Conservation (phyloP, 1,140 invertebrate genomes). For the Wiebesia pumilae region DNA sequence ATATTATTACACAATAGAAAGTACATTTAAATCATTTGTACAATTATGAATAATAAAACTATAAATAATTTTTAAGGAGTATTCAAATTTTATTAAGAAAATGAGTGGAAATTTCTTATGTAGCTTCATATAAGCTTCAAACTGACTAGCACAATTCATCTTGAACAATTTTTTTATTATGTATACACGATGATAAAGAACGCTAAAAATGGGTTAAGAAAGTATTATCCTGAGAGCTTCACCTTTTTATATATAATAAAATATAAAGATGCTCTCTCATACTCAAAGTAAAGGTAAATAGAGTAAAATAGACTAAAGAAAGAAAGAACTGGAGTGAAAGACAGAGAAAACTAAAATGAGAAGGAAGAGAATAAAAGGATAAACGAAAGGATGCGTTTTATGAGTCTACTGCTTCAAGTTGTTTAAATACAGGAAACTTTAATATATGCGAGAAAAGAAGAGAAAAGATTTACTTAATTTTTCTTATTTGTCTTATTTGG, state of each 20-base stretch:
- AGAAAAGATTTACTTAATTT: conserved; percentile 38
- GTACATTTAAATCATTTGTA: too few relatives aligned
- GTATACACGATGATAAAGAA: background rate
- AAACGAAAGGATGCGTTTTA: conserved; percentile 47
- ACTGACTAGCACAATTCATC: too few relatives aligned
- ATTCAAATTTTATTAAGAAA: too few relatives aligned
- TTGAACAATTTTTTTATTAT: too few relatives aligned
- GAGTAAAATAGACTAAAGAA: background rate
- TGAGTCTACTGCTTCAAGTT: conserved; percentile 41
- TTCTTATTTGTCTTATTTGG: conserved; percentile 16
- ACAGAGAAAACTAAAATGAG: background rate
- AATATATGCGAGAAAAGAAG: conserved; percentile 24
- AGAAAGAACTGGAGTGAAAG: background rate
- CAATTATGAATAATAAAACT: too few relatives aligned
- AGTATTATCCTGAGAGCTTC: background rate
- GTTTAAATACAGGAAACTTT: conserved; percentile 45
- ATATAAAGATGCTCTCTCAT: background rate
- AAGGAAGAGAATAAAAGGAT: background rate
- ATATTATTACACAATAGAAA: too few relatives aligned
- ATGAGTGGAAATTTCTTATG: conserved; percentile 11
- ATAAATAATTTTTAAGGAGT: too few relatives aligned
- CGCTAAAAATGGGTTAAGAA: background rate
- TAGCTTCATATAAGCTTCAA: background rate
- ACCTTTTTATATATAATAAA: conserved; percentile 19
- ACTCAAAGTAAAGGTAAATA: background rate